A percentile compares a stretch with the other conserved stretches of the same genome.
These are phyloP conservation scores for Astropecten irregularis DNA, from an alignment of 53 echinoderm and acorn worm species.

Conservation along the genomic window DNA sequence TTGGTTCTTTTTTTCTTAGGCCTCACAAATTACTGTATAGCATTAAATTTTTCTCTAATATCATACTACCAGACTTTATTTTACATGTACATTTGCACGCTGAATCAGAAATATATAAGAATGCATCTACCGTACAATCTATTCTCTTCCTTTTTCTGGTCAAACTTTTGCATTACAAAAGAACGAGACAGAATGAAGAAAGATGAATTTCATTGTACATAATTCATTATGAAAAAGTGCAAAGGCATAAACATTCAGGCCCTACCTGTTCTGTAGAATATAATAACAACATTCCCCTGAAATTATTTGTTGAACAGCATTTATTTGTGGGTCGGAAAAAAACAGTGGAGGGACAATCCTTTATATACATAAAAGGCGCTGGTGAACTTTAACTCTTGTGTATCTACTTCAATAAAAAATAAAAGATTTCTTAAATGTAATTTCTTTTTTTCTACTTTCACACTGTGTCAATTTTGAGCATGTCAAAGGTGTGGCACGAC, in stretches of 20 bases:
- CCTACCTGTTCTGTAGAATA: background rate
- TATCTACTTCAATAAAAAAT: background rate
- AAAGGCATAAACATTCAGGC: background rate
- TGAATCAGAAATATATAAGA: too few species aligned
- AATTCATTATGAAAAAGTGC: background rate
- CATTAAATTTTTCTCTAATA: too few species aligned
- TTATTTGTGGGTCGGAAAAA: background rate
- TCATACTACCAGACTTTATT: too few species aligned
- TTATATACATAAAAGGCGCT: conserved; percentile 22
- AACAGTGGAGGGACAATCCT: background rate
- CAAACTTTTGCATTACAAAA: too few species aligned
- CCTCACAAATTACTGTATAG: too few species aligned
- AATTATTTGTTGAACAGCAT: background rate
- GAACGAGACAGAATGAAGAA: too few species aligned
- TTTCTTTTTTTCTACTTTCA: background rate
- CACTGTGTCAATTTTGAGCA: background rate
- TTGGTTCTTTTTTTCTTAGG: too few species aligned
- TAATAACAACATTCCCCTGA: background rate
- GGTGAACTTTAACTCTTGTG: background rate
- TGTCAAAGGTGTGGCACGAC: background rate
- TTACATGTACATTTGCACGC: too few species aligned
- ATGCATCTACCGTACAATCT: too few species aligned
- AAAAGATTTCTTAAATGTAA: background rate
- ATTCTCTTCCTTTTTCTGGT: too few species aligned
- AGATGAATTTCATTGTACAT: background rate